Base-by-base conservation (phyloP, 2,113 vertebrate genomes). In the Dolichallabes microphthalmus region DNA sequence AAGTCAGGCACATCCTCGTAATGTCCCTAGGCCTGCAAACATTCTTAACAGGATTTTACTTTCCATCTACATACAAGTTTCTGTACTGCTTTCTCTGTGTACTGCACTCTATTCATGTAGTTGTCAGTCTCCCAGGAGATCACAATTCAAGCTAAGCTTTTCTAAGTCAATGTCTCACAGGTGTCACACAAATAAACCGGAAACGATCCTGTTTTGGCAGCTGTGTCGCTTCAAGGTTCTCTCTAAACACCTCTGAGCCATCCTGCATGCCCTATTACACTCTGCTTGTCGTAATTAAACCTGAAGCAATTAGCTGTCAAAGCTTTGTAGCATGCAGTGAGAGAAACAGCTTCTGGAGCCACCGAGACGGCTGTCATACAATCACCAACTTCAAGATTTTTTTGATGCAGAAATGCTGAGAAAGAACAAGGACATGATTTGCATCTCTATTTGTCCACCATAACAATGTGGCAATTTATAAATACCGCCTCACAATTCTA, bases 281-380 rank as follows among this genome's bases (percentile, higher is more conserved):
- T 88, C 89, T 88, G 93, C 94, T 92, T 93, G 93, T 94, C 91
- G 92, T 91, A 94, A 94, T 94, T 94, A 94, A 93, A 91, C 85
- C 85, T 92, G 91, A 92, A 92, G 92, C 91, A 92, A 91, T 93
- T 92, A 91, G 90, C 91, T 93, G 93, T 91, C 92, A 92, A 90
- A 92, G 90, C 87, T 82, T 80, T 75, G 89, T 84, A 85, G 91
- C 84, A 87, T 86, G 86, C 84, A 87, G 90, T 89, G 92, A 91
- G 90, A 92, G 87, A 69, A 90, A 89, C 90, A 85, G 85, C 86
- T 87, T 85, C 83, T 45, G 17, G 83, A 83, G 81, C 81, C 60
- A 83, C 61, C 73, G 66, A 87, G 89, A 85, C 88, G 82, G 32
- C 88, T 89, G 80, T 64, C 78, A 55, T 22, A 53, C 25, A 53